Evolutionary conservation across 2,888 invertebrate species (phyloP).

Genomic region (Cryptocephalus primarius): DNA sequence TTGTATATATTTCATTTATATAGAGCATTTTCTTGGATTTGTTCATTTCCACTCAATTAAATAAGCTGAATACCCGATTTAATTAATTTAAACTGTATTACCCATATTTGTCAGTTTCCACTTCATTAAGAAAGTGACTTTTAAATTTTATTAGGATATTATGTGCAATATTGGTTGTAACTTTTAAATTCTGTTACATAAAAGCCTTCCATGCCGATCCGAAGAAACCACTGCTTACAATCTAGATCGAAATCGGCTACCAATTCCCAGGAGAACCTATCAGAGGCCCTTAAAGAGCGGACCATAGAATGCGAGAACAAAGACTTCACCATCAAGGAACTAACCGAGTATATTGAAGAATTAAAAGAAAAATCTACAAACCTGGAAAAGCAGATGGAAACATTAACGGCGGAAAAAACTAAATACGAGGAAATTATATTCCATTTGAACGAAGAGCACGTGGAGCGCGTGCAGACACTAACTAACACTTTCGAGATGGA

Average conservation of each 20-base stretch:
- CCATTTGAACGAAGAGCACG: constrained; percentile 34
- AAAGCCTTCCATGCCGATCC: background rate
- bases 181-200: no score
- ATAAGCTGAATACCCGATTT: no score
- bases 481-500: constrained; percentile 35
- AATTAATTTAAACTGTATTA: no score
- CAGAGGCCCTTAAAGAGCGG: constrained; percentile 41
- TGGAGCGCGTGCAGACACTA: constrained; percentile 32
- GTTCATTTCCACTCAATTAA: no score
- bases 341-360: constrained; percentile 41
- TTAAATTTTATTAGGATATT: background rate
- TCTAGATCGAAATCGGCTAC: constrained; percentile 8
- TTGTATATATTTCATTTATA: no score
- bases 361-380: constrained; percentile 37
- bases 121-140: no score
- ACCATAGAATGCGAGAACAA: constrained; percentile 43
- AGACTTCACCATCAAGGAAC: constrained; percentile 40
- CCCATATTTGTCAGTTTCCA: no score
- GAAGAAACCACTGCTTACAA: background rate
- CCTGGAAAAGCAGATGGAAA: constrained; percentile 34
- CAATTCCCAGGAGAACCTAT: constrained; percentile 8
- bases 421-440: constrained; percentile 36
- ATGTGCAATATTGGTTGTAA: background rate
- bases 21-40: no score
- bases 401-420: constrained; percentile 32